Base-by-base conservation (phyloP, 2,797 vertebrate species). In the Gambusia yucatana region DNA sequence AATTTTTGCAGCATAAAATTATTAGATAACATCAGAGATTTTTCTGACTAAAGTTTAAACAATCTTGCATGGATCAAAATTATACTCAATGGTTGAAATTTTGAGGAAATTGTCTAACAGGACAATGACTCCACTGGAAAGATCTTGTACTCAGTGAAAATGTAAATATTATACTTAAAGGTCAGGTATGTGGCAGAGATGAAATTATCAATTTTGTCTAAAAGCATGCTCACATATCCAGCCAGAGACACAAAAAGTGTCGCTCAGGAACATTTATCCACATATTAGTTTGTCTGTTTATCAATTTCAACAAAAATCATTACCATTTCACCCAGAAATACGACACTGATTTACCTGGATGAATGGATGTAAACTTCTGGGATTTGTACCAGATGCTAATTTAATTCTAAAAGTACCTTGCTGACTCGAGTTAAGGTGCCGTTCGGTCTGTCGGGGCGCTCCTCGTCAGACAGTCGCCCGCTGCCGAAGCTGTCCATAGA, bases 401-500 rank as follows among this genome's bases (percentile, higher is more conserved):
- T 63, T 36, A 63, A 8, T 4, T 44, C 20, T 13, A 73, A 41
- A 7, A 0, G 4, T 84, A 96, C 96, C 96, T 97, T 97, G 92
- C 70, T 90, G 89, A 86, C 88, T 82, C 94, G 94, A 59, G 95
- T 96, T 92, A 97, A 96, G 82, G 95, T 97, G 95, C 97, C 96
- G 86, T 97, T 97, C 75, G 92, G 91, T 76, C 86, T 81, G 8
- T 93, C 94, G 0, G 86, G 82, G 73, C 93, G 96, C 77, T 98
- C 97, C 91, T 98, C 97, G 72, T 98, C 97, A 39, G 97, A 98
- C 78, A 97, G 95, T 80, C 96, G 96, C 6, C 94, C 94, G 41
- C 96, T 96, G 93, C 96, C 95, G 80, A 97, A 96, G 94, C 97
- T 97, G 91, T 98, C 98, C 96, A 98, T 96, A 90, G 96, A 99